Evolutionary conservation across 2,113 vertebrate species (phyloP).

Genomic region (Chroicocephalus ridibundus): DNA sequence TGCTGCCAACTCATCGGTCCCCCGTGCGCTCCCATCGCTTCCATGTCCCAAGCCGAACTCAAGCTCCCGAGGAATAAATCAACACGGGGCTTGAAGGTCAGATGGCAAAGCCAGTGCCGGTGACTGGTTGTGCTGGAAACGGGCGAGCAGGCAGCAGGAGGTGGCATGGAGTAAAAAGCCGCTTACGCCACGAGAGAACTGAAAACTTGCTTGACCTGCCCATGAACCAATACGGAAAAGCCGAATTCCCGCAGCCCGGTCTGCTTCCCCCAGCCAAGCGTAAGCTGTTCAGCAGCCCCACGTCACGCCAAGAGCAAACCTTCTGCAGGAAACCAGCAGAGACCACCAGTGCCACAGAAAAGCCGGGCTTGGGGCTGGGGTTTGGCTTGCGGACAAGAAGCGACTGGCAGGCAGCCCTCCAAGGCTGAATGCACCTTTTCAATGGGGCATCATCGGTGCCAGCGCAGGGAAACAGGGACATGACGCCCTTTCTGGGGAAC

Average conservation of each 20-base stretch:
- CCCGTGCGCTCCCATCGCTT: accelerated
- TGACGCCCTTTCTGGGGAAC: background rate
- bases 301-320: accelerated
- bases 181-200: background rate
- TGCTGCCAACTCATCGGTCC: background rate
- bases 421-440: background rate
- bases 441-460: background rate
- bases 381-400: background rate
- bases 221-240: background rate
- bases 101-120: background rate
- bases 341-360: background rate
- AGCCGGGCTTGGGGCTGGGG: background rate
- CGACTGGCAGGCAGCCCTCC: background rate
- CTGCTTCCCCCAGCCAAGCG: background rate
- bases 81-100: background rate
- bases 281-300: background rate
- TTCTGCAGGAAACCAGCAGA: background rate
- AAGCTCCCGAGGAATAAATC: background rate
- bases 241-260: background rate
- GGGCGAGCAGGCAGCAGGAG: background rate
- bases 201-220: background rate
- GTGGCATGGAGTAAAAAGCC: background rate
- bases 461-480: background rate
- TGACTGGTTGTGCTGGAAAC: background rate
- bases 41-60: background rate